Evolutionary conservation across 2,797 vertebrate genomes (phyloP), one percentile per base, ranked within the genome.

Genomic region (Podargus strigoides): DNA sequence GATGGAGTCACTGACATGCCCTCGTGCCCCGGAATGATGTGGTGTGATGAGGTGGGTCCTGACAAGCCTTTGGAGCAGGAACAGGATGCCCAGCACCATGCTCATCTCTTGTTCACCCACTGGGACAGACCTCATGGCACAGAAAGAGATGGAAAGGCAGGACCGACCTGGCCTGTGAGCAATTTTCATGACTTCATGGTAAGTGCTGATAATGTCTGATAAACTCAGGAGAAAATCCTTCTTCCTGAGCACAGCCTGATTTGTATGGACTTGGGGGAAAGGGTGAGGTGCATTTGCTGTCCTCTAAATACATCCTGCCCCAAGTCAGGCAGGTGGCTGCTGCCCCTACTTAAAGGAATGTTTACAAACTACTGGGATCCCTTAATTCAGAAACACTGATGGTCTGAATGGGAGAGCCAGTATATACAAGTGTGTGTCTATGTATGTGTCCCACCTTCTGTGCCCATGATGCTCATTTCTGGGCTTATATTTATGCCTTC

Each of bases 381-480:
- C 53, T 66, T 44, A 72, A 64, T 37, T 28, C 2, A 0, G 10
- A 19, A 26, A 11, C 47, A 17, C 22, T 13, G 19, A 36, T 39
- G 23, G 20, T 24, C 37, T 68, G 27, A 66, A 36, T 2, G 68
- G n/a, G 27, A 87, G 8, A 66, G 4, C 6, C 4, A 20, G 13
- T 36, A 15, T 15, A 4, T 17, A 0, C 2, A 37, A 24, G 5
- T 14, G 14, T 44, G 13, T 3, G 2, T n/a, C n/a, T 1, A 12
- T 0, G 0, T 55, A 9, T 3, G 11, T 39, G 10, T 27, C 49
- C 20, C 42, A 53, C 55, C 23, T 32, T 23, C 37, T 69, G 23
- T 17, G 41, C 13, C 37, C 0, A 0, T 10, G 20, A 8, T 21
- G 28, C 11, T 44, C 4, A 0, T 49, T 73, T 64, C 58, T 49